Percentiles rank a stretch among this genome's conserved stretches.
These are phyloP conservation scores for Chaetura pelagica DNA, from an alignment of 2,113 vertebrate genomes.

Conservation along the genomic window DNA sequence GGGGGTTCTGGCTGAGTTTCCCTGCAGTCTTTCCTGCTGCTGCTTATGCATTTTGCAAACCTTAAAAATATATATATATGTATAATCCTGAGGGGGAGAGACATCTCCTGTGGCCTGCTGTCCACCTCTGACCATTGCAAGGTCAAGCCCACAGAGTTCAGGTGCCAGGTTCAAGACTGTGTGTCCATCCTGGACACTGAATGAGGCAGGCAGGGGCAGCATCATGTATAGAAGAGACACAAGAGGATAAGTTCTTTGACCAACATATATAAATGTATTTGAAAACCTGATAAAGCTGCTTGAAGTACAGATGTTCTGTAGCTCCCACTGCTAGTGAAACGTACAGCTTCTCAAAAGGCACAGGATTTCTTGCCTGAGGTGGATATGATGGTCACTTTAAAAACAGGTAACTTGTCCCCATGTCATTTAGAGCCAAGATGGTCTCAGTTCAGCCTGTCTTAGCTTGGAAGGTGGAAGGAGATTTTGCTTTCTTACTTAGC, in stretches of 20 bases:
- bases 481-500: neutral
- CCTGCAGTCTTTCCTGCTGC: neutral
- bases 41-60: neutral
- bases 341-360: neutral
- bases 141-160: neutral
- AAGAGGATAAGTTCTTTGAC: neutral
- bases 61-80: neutral
- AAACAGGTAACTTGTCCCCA: fast-evolving
- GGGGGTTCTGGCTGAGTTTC: neutral
- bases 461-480: neutral
- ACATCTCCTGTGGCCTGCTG: neutral
- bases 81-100: neutral
- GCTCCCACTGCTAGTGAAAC: neutral
- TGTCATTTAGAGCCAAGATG: fast-evolving
- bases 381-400: neutral
- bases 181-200: fast-evolving
- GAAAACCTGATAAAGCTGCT: neutral
- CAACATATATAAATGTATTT: neutral
- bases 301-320: neutral
- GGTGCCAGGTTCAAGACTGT: fast-evolving
- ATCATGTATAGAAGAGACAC: neutral
- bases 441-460: neutral
- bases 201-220: neutral
- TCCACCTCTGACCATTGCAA: neutral
- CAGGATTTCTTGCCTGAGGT: neutral